Evolutionary conservation across 2,888 invertebrate species (phyloP).

Genomic region (Brachypterus glaber): DNA sequence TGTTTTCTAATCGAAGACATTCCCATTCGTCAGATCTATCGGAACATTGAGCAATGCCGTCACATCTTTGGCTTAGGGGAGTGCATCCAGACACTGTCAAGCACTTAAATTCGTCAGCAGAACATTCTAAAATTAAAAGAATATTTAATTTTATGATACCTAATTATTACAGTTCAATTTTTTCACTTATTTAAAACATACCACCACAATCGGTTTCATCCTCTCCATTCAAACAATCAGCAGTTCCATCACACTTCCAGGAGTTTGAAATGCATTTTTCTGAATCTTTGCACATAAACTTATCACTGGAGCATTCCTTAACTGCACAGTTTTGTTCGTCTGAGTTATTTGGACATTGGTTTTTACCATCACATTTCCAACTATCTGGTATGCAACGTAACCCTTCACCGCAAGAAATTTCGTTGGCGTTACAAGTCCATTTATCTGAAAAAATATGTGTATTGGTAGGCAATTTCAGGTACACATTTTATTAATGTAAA

Average conservation of each 20-base stretch:
- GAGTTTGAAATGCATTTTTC: conserved; percentile 50
- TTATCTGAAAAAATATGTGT: conserved; percentile 25
- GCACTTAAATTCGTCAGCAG: conserved; percentile 48
- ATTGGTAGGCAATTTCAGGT: too few relatives aligned
- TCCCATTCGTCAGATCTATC: conserved; percentile 56
- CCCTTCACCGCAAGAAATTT: conserved; percentile 43
- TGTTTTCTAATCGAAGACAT: conserved; percentile 35
- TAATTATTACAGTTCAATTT: too few relatives aligned
- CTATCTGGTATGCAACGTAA: conserved; percentile 47
- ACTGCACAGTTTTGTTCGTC: conserved; percentile 47
- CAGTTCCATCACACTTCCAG: conserved; percentile 50
- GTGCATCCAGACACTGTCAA: conserved; percentile 52
- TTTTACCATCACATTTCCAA: conserved; percentile 51
- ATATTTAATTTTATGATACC: too few relatives aligned
- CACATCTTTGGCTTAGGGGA: conserved; percentile 43
- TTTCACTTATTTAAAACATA: too few relatives aligned
- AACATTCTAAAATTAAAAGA: conserved; percentile 41
- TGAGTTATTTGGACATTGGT: conserved; percentile 46
- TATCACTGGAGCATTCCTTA: conserved; percentile 43
- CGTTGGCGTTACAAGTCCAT: conserved; percentile 47
- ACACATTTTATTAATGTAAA: too few relatives aligned
- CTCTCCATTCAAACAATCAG: conserved; percentile 48
- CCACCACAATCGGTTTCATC: conserved; percentile 49
- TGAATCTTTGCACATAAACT: conserved; percentile 49
- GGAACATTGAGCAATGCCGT: conserved; percentile 51